Evolutionary conservation across 1,140 invertebrate genomes (phyloP).

Genomic region (Heliconius eleuchia): DNA sequence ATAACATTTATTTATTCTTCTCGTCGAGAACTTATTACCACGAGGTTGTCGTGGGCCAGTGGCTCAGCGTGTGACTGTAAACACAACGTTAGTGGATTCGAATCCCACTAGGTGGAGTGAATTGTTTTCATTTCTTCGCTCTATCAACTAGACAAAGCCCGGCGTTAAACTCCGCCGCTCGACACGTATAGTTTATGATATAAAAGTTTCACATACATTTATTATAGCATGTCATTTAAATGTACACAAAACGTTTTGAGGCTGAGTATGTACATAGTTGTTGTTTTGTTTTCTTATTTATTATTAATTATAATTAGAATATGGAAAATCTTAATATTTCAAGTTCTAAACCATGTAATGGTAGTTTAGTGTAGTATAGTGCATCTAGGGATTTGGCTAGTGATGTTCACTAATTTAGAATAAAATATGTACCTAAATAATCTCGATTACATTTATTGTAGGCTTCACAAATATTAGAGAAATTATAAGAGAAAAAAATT

Average conservation of each 20-base stretch:
- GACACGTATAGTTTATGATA: too few species aligned
- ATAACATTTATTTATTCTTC: too few species aligned
- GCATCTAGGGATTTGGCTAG: conserved; percentile 55
- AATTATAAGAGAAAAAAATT: background rate
- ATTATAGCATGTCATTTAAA: background rate
- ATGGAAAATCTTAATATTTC: conserved; percentile 48
- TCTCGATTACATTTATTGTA: conserved; percentile 63
- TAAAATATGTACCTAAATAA: conserved; percentile 74
- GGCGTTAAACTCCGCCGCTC: too few species aligned
- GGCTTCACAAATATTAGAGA: conserved; percentile 44
- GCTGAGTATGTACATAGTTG: conserved; percentile 70
- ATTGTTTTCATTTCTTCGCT: background rate
- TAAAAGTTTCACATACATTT: background rate
- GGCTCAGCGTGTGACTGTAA: too few species aligned
- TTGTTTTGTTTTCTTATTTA: conserved; percentile 71
- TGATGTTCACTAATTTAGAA: conserved; percentile 62
- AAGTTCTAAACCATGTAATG: conserved; percentile 62
- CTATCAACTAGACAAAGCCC: too few species aligned
- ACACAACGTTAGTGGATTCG: background rate
- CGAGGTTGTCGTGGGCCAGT: too few species aligned
- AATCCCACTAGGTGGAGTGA: background rate
- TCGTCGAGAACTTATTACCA: too few species aligned
- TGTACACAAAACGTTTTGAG: conserved; percentile 53
- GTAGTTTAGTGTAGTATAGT: conserved; percentile 45
- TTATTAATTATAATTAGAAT: conserved; percentile 61